A percentile compares a stretch with the other conserved stretches of the same genome.
Evolutionary conservation across 2,797 vertebrate species (phyloP).

Genomic region (Dallia pectoralis): DNA sequence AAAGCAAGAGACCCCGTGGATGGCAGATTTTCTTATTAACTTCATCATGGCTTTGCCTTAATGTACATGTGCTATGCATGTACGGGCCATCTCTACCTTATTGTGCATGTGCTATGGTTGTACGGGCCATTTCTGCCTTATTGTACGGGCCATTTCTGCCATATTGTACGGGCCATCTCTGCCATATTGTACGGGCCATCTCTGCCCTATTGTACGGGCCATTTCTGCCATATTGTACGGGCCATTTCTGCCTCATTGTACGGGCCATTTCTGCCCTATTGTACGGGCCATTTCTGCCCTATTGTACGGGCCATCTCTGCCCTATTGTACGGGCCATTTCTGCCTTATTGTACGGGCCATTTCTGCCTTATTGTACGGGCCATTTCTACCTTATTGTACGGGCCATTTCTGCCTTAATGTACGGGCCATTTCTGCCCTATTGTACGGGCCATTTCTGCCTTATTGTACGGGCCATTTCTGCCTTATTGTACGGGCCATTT

Average conservation of each 20-base stretch:
- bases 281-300: conserved; percentile 54
- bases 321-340: conserved; percentile 39
- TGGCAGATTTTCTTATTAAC: conserved; percentile 56
- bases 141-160: conserved; percentile 48
- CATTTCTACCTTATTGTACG: no score
- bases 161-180: conserved; percentile 52
- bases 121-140: conserved; percentile 33
- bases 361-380: conserved; percentile 53
- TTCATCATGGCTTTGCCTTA: conserved; percentile 55
- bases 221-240: conserved; percentile 53
- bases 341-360: no score
- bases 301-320: no score
- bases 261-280: conserved; percentile 21
- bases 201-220: conserved; percentile 38
- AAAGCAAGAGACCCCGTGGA: conserved; percentile 48
- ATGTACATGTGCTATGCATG: no score
- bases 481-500: no score
- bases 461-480: conserved; percentile 38
- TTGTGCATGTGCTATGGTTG: no score
- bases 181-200: conserved; percentile 42
- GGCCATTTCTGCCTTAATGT: conserved; percentile 18
- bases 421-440: conserved; percentile 53
- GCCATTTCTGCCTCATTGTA: no score
- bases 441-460: no score
- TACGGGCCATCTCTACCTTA: no score